phyloP scores from a whole-genome alignment of 2,888 invertebrate genomes.

The Thumatha senex region DNA sequence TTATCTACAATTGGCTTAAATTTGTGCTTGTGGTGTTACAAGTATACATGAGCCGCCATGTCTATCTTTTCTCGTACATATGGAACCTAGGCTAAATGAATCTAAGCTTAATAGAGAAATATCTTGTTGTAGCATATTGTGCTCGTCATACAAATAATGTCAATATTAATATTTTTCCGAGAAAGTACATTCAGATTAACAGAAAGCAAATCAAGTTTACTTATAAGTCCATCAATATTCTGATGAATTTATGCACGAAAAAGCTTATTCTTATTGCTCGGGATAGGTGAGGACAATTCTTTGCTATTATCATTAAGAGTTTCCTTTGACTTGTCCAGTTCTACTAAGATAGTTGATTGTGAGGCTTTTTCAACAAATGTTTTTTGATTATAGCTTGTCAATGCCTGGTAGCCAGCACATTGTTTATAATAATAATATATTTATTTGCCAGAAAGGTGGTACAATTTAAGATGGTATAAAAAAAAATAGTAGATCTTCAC shows the following conservation, averaged over 20 bases:
- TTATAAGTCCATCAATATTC: neutral
- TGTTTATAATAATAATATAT: too few species aligned
- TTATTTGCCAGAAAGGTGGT: too few species aligned
- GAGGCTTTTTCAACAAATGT: neutral
- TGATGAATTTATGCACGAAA: neutral
- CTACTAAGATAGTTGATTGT: neutral
- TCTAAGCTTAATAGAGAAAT: neutral
- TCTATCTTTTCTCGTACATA: neutral
- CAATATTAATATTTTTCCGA: neutral
- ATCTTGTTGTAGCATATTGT: neutral
- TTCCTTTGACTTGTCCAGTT: neutral
- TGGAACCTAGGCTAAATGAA: neutral
- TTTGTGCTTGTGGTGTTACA: neutral
- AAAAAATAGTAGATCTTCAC: too few species aligned
- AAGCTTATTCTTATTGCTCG: neutral
- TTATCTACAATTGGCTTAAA: neutral
- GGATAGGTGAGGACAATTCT: neutral
- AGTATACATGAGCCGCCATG: neutral
- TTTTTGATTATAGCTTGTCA: neutral
- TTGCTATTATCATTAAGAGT: neutral
- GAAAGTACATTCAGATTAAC: neutral
- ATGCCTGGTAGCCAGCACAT: neutral
- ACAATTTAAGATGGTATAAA: too few species aligned
- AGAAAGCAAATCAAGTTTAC: neutral
- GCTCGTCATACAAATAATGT: neutral